phyloP scores from a whole-genome alignment of 2,888 invertebrate species.

The Hymenopus coronatus region DNA sequence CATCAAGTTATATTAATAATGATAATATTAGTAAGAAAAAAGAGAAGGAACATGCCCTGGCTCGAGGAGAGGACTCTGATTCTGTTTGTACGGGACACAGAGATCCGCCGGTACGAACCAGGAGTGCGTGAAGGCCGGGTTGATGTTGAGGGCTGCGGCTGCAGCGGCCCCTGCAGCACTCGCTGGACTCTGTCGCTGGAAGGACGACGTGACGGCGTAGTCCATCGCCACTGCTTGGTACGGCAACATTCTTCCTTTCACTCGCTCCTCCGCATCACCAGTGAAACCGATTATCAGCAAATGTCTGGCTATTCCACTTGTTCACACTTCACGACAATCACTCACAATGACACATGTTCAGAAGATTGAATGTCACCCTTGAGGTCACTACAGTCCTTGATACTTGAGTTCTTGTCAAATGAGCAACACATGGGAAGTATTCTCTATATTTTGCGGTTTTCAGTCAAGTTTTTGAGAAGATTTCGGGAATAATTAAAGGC shows the following conservation, averaged over 20 bases:
- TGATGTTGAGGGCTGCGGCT: conserved; percentile 47
- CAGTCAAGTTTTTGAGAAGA: too few relatives aligned
- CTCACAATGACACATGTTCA: not conserved
- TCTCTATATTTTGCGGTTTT: too few relatives aligned
- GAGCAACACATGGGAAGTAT: too few relatives aligned
- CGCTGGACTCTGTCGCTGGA: conserved; percentile 52
- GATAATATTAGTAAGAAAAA: not conserved
- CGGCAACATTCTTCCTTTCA: conserved; percentile 39
- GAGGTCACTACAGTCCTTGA: too few relatives aligned
- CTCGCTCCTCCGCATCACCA: too few relatives aligned
- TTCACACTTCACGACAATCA: not conserved
- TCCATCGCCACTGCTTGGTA: conserved; percentile 69
- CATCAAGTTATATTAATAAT: not conserved
- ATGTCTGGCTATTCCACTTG: too few relatives aligned
- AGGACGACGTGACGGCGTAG: conserved; percentile 48
- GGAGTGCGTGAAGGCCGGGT: conserved; percentile 84
- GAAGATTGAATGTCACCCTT: too few relatives aligned
- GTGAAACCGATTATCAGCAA: too few relatives aligned
- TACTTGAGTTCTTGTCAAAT: too few relatives aligned
- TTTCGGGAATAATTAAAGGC: too few relatives aligned
- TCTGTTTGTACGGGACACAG: conserved; percentile 83
- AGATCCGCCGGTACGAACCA: conserved; percentile 84
- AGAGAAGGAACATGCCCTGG: conserved; percentile 72
- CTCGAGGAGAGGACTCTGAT: conserved; percentile 77
- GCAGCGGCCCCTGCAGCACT: conserved; percentile 56